These are phyloP conservation scores for Struthio camelus DNA, from an alignment of 2,113 vertebrate species.

Conservation along the genomic window DNA sequence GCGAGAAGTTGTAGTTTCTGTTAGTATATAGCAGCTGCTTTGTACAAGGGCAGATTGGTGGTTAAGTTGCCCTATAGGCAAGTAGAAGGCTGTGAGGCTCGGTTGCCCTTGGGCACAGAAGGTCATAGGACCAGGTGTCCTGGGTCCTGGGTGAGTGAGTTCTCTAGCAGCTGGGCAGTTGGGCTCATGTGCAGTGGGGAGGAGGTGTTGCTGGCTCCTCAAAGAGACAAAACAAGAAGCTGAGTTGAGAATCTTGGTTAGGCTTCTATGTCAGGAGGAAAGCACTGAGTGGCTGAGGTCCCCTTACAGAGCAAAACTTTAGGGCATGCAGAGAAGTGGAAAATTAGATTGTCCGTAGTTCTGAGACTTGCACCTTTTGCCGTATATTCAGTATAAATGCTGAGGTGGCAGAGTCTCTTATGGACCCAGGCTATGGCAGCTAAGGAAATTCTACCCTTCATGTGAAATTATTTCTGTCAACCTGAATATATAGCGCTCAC, in stretches of 20 bases:
- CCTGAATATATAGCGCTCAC: not conserved
- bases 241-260: not conserved
- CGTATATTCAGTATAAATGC: not conserved
- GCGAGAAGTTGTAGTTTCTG: not conserved
- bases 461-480: not conserved
- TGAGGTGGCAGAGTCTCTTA: not conserved
- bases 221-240: not conserved
- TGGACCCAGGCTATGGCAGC: not conserved
- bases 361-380: not conserved
- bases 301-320: not conserved
- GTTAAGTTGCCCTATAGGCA: not conserved
- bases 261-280: not conserved
- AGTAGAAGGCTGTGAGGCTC: not conserved
- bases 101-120: not conserved
- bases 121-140: fast-evolving
- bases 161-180: not conserved
- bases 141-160: fast-evolving
- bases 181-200: not conserved
- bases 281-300: not conserved
- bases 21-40: not conserved
- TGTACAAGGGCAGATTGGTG: not conserved
- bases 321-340: not conserved
- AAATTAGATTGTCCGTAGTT: not conserved
- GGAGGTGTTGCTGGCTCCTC: not conserved
- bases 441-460: not conserved